These are phyloP conservation scores for Scelioninae gen. 2 DNA, from an alignment of 2,888 invertebrate genomes.

Conservation along the genomic window DNA sequence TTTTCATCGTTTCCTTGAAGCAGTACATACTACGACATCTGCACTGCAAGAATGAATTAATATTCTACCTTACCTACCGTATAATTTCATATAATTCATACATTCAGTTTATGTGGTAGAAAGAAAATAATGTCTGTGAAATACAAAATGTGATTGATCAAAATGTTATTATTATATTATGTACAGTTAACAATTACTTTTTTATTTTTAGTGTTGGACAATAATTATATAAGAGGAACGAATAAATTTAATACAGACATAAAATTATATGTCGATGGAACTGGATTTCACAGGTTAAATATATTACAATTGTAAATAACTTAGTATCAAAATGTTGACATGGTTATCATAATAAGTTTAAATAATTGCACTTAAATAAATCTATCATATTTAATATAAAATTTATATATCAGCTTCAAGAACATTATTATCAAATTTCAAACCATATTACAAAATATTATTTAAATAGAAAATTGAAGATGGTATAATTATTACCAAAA, in stretches of 20 bases:
- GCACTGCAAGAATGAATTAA: too few relatives aligned
- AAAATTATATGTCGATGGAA: conserved; percentile 65
- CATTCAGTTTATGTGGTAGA: too few relatives aligned
- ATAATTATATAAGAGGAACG: neutral
- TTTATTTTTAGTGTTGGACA: neutral
- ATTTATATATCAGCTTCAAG: too few relatives aligned
- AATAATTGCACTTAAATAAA: too few relatives aligned
- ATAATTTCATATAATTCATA: too few relatives aligned
- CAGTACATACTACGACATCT: too few relatives aligned
- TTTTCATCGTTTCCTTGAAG: too few relatives aligned
- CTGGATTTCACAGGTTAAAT: conserved; percentile 72
- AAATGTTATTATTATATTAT: neutral
- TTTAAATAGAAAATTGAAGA: neutral
- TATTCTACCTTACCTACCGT: too few relatives aligned
- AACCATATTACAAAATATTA: neutral
- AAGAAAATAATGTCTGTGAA: too few relatives aligned
- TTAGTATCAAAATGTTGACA: too few relatives aligned
- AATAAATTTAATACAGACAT: conserved; percentile 61
- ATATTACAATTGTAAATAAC: neutral
- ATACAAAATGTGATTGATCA: neutral
- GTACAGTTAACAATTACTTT: neutral
- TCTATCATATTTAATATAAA: neutral
- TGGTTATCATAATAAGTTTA: too few relatives aligned
- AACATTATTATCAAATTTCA: neutral
- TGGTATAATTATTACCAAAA: too few relatives aligned